phyloP scores from a whole-genome alignment of 2,113 vertebrate genomes.

The Blennius ocellaris region DNA sequence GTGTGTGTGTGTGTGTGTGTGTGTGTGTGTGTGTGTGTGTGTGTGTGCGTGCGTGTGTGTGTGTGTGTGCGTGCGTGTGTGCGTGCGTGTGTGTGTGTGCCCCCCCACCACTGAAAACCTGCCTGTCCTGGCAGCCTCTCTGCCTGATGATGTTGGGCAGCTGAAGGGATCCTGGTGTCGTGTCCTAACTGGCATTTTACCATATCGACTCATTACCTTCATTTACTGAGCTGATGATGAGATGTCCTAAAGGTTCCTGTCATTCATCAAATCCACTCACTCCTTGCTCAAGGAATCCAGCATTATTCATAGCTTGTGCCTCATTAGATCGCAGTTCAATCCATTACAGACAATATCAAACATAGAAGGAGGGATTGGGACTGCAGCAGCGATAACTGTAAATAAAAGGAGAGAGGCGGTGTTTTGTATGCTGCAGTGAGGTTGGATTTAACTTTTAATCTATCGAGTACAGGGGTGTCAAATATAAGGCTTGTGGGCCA shows the following conservation, averaged over 20 bases:
- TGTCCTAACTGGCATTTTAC: slow-evolving; percentile 4
- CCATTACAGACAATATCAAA: neutral
- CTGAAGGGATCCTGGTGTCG: slow-evolving; percentile 11
- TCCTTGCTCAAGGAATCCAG: slow-evolving; percentile 1
- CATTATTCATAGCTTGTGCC: slow-evolving; percentile 3
- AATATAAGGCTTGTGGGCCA: too few relatives aligned
- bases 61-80: too few relatives aligned
- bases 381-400: neutral
- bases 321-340: neutral
- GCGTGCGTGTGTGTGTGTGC: too few relatives aligned
- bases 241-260: neutral
- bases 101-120: slow-evolving; percentile 5
- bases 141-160: slow-evolving; percentile 23
- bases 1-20: too few relatives aligned
- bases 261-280: neutral
- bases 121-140: slow-evolving; percentile 3
- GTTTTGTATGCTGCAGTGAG: too few relatives aligned
- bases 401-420: too few relatives aligned
- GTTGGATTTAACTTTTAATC: too few relatives aligned
- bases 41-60: too few relatives aligned
- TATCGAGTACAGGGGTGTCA: too few relatives aligned
- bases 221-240: neutral
- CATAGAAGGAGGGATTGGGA: neutral
- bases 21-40: too few relatives aligned
- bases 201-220: slow-evolving; percentile 4